Evolutionary conservation across 2,888 invertebrate genomes (phyloP), one percentile per base, ranked within the genome.

Genomic region (Eurytoma adleriae): DNA sequence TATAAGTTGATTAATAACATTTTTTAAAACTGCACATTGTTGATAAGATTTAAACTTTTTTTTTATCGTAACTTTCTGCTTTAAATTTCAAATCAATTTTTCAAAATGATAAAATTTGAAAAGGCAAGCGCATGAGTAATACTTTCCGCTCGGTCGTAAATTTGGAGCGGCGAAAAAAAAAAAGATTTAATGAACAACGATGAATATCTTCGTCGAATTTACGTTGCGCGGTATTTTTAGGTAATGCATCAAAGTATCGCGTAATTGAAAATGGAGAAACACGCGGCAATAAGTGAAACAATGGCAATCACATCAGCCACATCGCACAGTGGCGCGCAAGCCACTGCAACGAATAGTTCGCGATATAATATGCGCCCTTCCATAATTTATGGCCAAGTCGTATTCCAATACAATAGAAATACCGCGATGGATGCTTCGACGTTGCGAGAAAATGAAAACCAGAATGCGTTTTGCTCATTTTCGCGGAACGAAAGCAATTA

Each of bases 351-450:
- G 86, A 85, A 87, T 86, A 87, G 87, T 86, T 86, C 84, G 83
- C 81, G 85, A 85, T 87, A 87, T 88, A 88, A 88, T 89, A 87
- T 86, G 87, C 86, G 86, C 83, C 85, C 84, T 83, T 79, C 74
- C 83, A 83, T 89, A 88, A 89, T 88, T 89, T 88, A 88, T 88
- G 85, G 84, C 83, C 79, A 84, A 84, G 85, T 86, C 86, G 87
- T 87, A 87, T 88, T 87, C 87, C 86, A 87, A 87, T 87, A 88
- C 86, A 88, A 87, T 87, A 85, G 84, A 78, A 72, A 77, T 74
- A 69, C 62, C 54, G n/a, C 62, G 73, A 77, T 77, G 67, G 71
- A 72, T 78, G 78, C 57, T 50, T 59, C 66, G 77, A 77, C 50
- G 74, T 66, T 40, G 69, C 13, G 78, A 66, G 78, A 78, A 72